Evolutionary conservation across 53 echinoderm and acorn worm genomes (phyloP).

Genomic region (Antedon mediterranea): DNA sequence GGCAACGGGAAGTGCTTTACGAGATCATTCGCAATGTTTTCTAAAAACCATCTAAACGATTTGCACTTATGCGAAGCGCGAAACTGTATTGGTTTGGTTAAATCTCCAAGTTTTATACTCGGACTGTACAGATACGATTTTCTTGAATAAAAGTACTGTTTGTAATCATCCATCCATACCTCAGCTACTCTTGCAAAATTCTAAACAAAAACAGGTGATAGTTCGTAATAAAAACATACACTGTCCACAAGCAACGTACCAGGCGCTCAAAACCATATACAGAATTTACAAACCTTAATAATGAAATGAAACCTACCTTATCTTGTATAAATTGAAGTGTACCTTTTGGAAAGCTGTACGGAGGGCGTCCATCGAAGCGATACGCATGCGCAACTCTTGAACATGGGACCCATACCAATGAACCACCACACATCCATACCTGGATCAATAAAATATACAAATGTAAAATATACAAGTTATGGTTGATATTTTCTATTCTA

Average conservation of each 20-base stretch:
- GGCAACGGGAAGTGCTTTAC: constrained; percentile 14
- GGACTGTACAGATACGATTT: constrained; percentile 8
- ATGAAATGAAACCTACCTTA: constrained; percentile 8
- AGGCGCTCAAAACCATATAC: no score
- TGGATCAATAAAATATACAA: no score
- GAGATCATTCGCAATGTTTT: constrained; percentile 21
- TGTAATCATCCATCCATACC: constrained; percentile 28
- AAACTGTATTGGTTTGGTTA: constrained; percentile 10
- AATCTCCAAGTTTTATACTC: constrained; percentile 12
- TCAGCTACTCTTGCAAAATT: constrained; percentile 19
- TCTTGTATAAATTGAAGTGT: constrained; percentile 10
- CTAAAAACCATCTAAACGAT: constrained; percentile 21
- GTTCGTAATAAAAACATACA: no score
- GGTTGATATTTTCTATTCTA: no score
- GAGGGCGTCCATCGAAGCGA: constrained; percentile 17
- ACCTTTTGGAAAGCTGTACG: constrained; percentile 25
- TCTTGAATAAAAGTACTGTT: constrained; percentile 22
- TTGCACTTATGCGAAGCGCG: constrained; percentile 14
- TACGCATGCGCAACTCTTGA: constrained; percentile 28
- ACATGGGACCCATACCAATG: constrained; percentile 30
- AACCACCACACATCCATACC: constrained; percentile 38
- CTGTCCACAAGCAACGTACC: no score
- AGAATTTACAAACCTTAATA: not conserved
- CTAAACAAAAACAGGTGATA: not conserved
- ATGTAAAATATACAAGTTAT: no score